Evolutionary conservation across 2,113 vertebrate species (phyloP), one percentile per base, ranked within the genome.

Genomic region (Crotophaga sulcirostris): DNA sequence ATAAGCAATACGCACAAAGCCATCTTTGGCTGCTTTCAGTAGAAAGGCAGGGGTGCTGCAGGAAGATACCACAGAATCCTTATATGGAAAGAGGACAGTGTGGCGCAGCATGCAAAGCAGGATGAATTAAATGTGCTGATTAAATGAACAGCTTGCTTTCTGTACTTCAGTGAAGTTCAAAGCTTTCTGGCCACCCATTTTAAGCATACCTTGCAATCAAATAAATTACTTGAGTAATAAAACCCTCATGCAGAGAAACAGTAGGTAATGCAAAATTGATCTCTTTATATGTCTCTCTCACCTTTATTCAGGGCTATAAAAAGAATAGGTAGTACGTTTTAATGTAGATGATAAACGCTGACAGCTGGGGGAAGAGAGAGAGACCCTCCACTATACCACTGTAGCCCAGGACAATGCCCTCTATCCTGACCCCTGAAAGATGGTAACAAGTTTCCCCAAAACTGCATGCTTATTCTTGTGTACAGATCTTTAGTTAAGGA

Each of bases 71-170:
- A 92, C 51, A 77, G 97, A 97, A 92, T 98, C 98, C 97, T 98
- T 98, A 97, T 97, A 97, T 98, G 98, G 97, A 96, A 97, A 95
- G 95, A 91, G 97, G 97, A 97, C 95, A 96, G 97, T 42, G 94
- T 93, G 96, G 96, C 96, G 91, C 97, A 96, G 97, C 97, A 97
- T 87, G 94, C 96, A 95, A 97, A 97, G 95, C 84, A 70, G 96
- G 94, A 93, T 84, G 97, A 97, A 98, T 98, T 98, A 97, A 97
- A 96, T 83, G 97, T 93, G 96, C 96, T 95, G 97, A 97, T 98
- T 97, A 97, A 97, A 97, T 18, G 95, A 98, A 96, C 97, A 97
- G 98, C 96, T 97, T 97, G 97, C 96, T 96, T 97, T 96, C 95
- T 96, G 96, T 95, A 96, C 89, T 92, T 93, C 93, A 82, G 72